phyloP scores from a whole-genome alignment of 2,797 vertebrate species.

The Acanthornis magna region DNA sequence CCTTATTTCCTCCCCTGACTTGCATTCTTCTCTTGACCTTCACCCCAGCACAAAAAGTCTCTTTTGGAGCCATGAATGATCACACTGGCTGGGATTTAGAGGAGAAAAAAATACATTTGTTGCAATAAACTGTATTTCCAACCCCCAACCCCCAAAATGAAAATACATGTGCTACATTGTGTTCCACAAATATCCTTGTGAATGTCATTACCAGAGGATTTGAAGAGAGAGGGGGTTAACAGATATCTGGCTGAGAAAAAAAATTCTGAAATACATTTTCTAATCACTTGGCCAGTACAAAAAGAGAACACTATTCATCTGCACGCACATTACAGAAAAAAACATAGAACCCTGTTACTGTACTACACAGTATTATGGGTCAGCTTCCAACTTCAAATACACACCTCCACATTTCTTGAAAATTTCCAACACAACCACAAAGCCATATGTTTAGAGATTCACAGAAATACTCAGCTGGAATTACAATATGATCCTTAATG shows the following conservation, averaged over 20 bases:
- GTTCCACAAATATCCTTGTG: background rate
- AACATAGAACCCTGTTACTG: background rate
- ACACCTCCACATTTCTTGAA: constrained; percentile 28
- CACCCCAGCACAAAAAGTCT: background rate
- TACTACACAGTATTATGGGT: constrained; percentile 1
- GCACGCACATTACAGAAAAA: background rate
- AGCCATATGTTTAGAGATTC: constrained; percentile 36
- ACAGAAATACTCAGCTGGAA: constrained; percentile 1
- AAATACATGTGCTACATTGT: background rate
- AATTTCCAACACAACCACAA: constrained; percentile 3
- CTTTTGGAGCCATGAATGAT: background rate
- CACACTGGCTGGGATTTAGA: background rate
- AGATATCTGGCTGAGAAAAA: background rate
- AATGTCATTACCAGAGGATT: background rate
- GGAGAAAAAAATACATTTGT: background rate
- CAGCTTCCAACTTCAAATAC: constrained; percentile 34
- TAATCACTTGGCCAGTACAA: background rate
- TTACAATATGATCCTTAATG: constrained; percentile 1
- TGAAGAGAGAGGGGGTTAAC: background rate
- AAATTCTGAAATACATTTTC: background rate
- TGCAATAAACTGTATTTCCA: background rate
- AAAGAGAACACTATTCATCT: background rate
- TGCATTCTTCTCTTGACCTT: constrained; percentile 5
- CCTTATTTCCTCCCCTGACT: background rate
- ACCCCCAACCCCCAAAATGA: background rate